phyloP scores from a whole-genome alignment of 2,888 invertebrate genomes.

The Pyrochroa serraticornis region DNA sequence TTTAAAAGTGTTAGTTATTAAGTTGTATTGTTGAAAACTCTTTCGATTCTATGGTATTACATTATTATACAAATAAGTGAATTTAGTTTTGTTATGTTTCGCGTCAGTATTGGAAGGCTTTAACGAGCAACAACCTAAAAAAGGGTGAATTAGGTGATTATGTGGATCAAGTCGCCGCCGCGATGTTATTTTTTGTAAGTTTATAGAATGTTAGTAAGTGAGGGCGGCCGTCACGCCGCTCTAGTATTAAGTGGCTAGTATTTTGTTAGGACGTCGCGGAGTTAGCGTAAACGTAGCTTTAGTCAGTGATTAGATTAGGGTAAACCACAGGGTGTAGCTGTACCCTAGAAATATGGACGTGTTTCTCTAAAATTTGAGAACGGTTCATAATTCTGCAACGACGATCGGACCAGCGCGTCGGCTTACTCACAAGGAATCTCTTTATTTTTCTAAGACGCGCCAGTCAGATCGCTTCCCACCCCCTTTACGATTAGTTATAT shows the following conservation, averaged over 20 bases:
- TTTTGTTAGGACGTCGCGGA: constrained; percentile 54
- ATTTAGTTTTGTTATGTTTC: constrained; percentile 37
- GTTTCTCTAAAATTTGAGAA: constrained; percentile 33
- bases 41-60: constrained; percentile 32
- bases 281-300: constrained; percentile 52
- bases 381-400: constrained; percentile 37
- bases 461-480: constrained; percentile 22
- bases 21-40: constrained; percentile 35
- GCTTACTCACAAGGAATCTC: constrained; percentile 26
- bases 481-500: constrained; percentile 31
- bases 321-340: constrained; percentile 59
- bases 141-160: constrained; percentile 38
- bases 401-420: constrained; percentile 40
- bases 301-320: constrained; percentile 57
- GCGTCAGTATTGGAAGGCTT: constrained; percentile 56
- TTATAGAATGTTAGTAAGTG: constrained; percentile 46
- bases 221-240: constrained; percentile 14
- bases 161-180: constrained; percentile 45
- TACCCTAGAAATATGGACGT: constrained; percentile 55
- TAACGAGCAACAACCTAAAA: constrained; percentile 37
- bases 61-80: constrained; percentile 26
- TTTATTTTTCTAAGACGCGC: constrained; percentile 28
- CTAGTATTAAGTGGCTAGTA: constrained; percentile 52
- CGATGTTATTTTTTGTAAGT: constrained; percentile 57
- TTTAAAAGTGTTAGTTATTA: constrained; percentile 33